Evolutionary conservation across 2,888 invertebrate genomes (phyloP).

Genomic region (Dynastes tityus): DNA sequence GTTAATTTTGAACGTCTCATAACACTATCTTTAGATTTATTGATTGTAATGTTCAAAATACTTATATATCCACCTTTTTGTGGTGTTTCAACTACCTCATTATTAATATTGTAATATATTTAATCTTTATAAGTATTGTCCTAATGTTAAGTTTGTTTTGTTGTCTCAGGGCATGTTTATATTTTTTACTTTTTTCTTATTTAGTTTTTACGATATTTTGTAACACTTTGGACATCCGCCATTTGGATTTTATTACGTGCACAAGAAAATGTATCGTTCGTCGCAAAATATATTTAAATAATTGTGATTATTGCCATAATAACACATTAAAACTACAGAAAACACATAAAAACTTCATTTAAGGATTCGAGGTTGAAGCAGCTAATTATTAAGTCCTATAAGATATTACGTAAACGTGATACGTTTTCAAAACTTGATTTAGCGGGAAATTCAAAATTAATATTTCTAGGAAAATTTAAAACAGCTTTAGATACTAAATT

Average conservation of each 20-base stretch:
- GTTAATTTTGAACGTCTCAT: slow-evolving; percentile 25
- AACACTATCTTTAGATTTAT: slow-evolving; percentile 29
- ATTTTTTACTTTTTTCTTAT: slow-evolving; percentile 31
- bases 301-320: not conserved
- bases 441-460: too few species aligned
- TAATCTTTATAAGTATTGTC: slow-evolving; percentile 62
- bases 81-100: slow-evolving; percentile 66
- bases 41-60: slow-evolving; percentile 61
- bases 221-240: slow-evolving; percentile 40
- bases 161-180: slow-evolving; percentile 66
- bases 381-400: too few species aligned
- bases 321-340: not conserved
- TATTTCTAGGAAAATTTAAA: too few species aligned
- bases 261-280: not conserved
- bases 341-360: not conserved
- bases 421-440: too few species aligned
- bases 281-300: not conserved
- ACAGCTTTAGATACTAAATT: too few species aligned
- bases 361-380: too few species aligned
- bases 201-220: slow-evolving; percentile 26
- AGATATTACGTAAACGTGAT: too few species aligned
- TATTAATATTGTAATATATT: slow-evolving; percentile 57
- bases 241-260: not conserved
- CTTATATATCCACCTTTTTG: slow-evolving; percentile 58
- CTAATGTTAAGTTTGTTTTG: slow-evolving; percentile 60